Percentiles rank a stretch among this genome's conserved stretches.
These are phyloP conservation scores for Gracilinanus agilis DNA, from an alignment of 2,113 vertebrate genomes.

Conservation along the genomic window DNA sequence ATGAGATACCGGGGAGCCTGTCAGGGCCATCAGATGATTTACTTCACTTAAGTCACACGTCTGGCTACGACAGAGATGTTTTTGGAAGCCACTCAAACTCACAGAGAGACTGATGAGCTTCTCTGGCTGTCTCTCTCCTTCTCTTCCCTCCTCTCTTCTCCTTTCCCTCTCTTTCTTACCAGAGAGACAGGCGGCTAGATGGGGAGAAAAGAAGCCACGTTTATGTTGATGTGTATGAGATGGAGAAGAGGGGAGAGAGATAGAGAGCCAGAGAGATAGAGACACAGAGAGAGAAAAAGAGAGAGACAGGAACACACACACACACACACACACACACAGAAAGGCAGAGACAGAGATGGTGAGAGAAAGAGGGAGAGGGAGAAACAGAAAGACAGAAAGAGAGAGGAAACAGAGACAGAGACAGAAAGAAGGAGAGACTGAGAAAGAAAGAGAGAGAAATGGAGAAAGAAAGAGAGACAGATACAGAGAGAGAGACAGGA, in stretches of 20 bases:
- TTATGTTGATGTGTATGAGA: background rate
- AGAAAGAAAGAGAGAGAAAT: too few relatives aligned
- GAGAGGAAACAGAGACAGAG: too few relatives aligned
- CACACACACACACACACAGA: too few relatives aligned
- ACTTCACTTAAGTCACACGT: background rate
- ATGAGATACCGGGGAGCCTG: background rate
- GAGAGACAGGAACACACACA: too few relatives aligned
- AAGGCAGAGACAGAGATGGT: background rate
- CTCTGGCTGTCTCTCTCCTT: background rate
- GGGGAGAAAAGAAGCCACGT: background rate
- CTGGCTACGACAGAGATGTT: background rate
- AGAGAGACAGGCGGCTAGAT: background rate
- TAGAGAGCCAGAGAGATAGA: background rate
- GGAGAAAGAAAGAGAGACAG: too few relatives aligned
- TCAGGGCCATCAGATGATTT: background rate
- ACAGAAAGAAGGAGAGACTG: too few relatives aligned
- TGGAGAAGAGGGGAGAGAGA: background rate
- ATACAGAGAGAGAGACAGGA: too few relatives aligned
- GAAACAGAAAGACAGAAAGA: too few relatives aligned
- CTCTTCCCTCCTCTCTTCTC: background rate
- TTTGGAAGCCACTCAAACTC: background rate
- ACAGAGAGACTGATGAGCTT: background rate
- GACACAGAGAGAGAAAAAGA: too few relatives aligned
- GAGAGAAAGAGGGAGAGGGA: background rate
- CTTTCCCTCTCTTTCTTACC: background rate